A percentile compares a stretch with the other conserved stretches of the same genome.
phyloP scores from a whole-genome alignment of 2,797 vertebrate genomes.

The Sebastes jordani region DNA sequence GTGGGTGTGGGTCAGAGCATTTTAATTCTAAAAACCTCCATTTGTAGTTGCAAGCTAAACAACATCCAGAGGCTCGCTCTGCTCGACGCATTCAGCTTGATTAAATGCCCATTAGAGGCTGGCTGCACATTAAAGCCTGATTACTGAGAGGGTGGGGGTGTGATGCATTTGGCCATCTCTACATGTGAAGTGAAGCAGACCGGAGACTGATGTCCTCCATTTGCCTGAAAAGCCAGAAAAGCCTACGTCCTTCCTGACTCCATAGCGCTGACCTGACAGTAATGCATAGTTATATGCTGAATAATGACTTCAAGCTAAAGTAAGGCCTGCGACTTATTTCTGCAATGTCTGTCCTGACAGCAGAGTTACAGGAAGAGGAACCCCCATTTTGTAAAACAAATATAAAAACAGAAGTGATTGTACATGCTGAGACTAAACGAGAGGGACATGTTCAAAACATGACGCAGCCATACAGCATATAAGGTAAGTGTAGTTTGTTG shows the following conservation, averaged over 20 bases:
- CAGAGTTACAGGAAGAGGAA: not conserved
- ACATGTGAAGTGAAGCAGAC: slow-evolving; percentile 46
- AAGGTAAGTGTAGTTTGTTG: not conserved
- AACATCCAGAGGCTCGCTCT: slow-evolving; percentile 16
- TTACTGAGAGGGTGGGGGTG: slow-evolving; percentile 31
- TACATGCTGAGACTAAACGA: not conserved
- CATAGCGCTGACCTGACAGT: slow-evolving; percentile 21
- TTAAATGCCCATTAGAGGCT: slow-evolving; percentile 56
- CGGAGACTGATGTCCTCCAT: slow-evolving; percentile 60
- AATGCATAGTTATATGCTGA: slow-evolving; percentile 12
- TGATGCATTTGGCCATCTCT: slow-evolving; percentile 58
- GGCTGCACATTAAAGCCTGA: slow-evolving; percentile 48
- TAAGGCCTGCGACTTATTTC: not conserved
- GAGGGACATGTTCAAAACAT: not conserved
- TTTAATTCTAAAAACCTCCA: not conserved
- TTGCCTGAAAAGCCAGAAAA: slow-evolving; percentile 47
- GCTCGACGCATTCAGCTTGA: slow-evolving; percentile 51
- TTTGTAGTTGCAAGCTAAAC: not conserved
- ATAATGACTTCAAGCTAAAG: slow-evolving; percentile 30
- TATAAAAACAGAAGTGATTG: not conserved
- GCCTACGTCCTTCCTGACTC: slow-evolving; percentile 15
- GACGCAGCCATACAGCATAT: not conserved
- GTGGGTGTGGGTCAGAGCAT: not conserved
- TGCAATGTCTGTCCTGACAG: not conserved
- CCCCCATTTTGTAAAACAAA: not conserved